phyloP scores from a whole-genome alignment of 2,797 vertebrate species.

The Anolis apletophallus region DNA sequence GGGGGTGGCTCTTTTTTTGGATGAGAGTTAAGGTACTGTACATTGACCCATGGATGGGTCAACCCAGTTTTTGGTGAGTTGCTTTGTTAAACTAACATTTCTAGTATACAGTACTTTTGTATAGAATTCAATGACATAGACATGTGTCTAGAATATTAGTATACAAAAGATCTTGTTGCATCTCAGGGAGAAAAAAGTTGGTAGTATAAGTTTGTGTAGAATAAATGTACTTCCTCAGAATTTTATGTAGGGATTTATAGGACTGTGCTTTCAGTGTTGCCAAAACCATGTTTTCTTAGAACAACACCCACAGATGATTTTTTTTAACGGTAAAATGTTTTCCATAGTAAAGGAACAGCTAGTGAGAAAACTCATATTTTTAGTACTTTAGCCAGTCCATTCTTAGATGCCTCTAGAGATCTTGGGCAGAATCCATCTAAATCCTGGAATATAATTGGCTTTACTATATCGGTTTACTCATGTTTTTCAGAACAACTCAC shows the following conservation, averaged over 20 bases:
- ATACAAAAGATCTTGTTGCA: too few relatives aligned
- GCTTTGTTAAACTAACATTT: too few relatives aligned
- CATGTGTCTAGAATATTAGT: too few relatives aligned
- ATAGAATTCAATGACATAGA: too few relatives aligned
- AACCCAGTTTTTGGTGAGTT: too few relatives aligned
- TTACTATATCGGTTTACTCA: not conserved
- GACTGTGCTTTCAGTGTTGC: not conserved
- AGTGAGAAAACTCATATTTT: constrained; percentile 27
- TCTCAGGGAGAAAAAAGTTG: too few relatives aligned
- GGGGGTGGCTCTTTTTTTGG: too few relatives aligned
- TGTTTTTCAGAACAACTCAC: not conserved
- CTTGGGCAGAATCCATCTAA: not conserved
- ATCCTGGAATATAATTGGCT: not conserved
- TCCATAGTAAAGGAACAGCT: constrained; percentile 28
- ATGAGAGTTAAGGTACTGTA: too few relatives aligned
- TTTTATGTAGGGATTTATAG: too few relatives aligned
- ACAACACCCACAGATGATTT: not conserved
- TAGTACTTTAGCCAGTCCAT: constrained; percentile 19
- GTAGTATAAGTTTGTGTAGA: too few relatives aligned
- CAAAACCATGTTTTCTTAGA: not conserved
- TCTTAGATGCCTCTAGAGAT: not conserved
- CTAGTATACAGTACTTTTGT: too few relatives aligned
- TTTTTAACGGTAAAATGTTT: not conserved
- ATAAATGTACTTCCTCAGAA: not conserved
- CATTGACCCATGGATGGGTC: too few relatives aligned